Evolutionary conservation across 2,888 invertebrate species (phyloP), one percentile per base, ranked within the genome.

Genomic region (Ormia ochracea): DNA sequence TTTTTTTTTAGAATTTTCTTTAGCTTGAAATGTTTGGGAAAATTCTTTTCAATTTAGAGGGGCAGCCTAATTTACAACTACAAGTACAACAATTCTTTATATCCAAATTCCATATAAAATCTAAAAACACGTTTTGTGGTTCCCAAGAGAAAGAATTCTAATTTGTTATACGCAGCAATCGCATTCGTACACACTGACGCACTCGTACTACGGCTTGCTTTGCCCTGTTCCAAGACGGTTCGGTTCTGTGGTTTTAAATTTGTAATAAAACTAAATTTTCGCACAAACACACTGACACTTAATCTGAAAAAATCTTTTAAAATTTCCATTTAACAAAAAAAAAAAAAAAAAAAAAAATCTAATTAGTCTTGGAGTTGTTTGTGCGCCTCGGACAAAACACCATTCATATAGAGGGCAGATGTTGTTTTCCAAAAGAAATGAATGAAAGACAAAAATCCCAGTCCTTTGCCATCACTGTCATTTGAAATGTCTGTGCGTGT

Each of bases 391-490:
- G n/a, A n/a, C n/a, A n/a, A n/a, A n/a, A 41, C 38, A 28, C 28
- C n/a, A 28, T 50, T 50, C 72, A 38, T 43, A 54, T 54, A 73
- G 48, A 58, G 48, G 33, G 58, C 75, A 75, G 66, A 75, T 70
- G 69, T 61, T 65, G 59, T 59, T 66, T 17, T n/a, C n/a, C n/a
- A 48, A 61, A 28, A 23, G 7, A 21, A 41, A 54, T 28, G 28
- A 41, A 68, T 43, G 28, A n/a, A n/a, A 54, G 54, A 68, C 28
- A 17, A 50, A 45, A 10, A 45, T 5, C 14, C 3, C 33, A 38
- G 52, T 52, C 28, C 28, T 43, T 36, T 54, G 45, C 28, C 38
- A 14, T 70, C 19, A 70, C 23, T 38, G 28, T 36, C 54, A 10
- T 52, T 19, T 14, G 19, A 50, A 31, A 41, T 19, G 45, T n/a